Evolutionary conservation across 2,888 invertebrate genomes (phyloP).

Genomic region (Sepioteuthis lessoniana): DNA sequence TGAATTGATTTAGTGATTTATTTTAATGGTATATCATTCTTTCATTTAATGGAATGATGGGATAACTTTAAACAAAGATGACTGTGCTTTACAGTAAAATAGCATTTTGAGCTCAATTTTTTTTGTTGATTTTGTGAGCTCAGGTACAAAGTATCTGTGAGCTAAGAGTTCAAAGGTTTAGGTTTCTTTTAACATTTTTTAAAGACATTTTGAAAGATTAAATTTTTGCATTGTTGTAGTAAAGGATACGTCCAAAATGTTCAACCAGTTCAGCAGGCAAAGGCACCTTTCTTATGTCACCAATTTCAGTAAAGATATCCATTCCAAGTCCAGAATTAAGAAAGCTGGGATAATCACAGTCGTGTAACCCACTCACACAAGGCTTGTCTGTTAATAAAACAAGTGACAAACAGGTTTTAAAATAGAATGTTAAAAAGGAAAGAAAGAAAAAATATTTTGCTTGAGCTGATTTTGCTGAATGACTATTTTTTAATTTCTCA

Average conservation of each 20-base stretch:
- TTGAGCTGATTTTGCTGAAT: neutral
- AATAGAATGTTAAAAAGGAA: neutral
- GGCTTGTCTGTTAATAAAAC: constrained; percentile 78
- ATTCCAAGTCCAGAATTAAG: constrained; percentile 83
- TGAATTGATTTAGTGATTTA: too few relatives aligned
- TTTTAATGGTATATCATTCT: too few relatives aligned
- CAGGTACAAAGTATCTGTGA: too few relatives aligned
- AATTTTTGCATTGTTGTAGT: neutral
- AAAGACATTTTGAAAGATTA: too few relatives aligned
- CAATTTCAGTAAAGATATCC: constrained; percentile 82
- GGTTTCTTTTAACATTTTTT: too few relatives aligned
- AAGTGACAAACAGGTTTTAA: constrained; percentile 40
- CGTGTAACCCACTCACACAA: constrained; percentile 90
- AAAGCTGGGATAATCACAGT: constrained; percentile 89
- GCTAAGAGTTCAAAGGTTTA: too few relatives aligned
- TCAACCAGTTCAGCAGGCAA: constrained; percentile 94
- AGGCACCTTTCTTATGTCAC: constrained; percentile 87
- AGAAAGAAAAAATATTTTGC: neutral
- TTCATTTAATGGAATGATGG: too few relatives aligned
- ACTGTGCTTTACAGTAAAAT: too few relatives aligned
- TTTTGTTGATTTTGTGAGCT: too few relatives aligned
- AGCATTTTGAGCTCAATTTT: too few relatives aligned
- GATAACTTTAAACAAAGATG: too few relatives aligned
- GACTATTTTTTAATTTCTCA: neutral
- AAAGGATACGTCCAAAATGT: constrained; percentile 89